Evolutionary conservation across 2,797 vertebrate genomes (phyloP), one percentile per base, ranked within the genome.

Genomic region (Babyrousa celebensis): DNA sequence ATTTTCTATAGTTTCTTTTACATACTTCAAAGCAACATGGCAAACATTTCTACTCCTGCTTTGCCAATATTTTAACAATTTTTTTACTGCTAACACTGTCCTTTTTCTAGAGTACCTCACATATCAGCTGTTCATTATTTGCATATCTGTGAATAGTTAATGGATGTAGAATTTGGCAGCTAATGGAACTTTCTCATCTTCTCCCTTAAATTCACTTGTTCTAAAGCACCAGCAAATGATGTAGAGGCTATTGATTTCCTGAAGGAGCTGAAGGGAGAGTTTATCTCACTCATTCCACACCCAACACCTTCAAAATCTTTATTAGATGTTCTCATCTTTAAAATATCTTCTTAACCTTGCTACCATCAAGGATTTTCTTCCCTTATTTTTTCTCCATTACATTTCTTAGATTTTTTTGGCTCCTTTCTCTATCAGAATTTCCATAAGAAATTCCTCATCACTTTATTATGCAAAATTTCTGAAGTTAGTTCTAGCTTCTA

Each of bases 311-410:
- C 40, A 92, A 48, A 79, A 65, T 63, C 32, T 17, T 54, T 83
- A 23, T 65, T 27, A 78, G 54, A 29, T 65, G 58, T 89, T 16
- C 56, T 63, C 43, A 70, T 40, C 65, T 36, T 79, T 65, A 48
- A 84, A 89, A 70, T 67, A 20, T 96, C 36, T 89, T 14, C 7
- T 72, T 63, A 85, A 27, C 23, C 23, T 96, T 79, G 43, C 21
- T 79, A 65, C 80, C n/a, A 58, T 74, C 21, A 85, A 20, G 27
- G 25, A 85, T 60, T 80, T 79, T 65, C 29, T 74, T 85, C 17
- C 74, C 12, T 58, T 29, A 27, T 65, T 48, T 85, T 78, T 48
- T 32, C 58, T 65, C 15, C 72, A 60, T 4, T 40, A 27, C 4
- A 29, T 29, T 68, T 18, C 62, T 85, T n/a, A 27, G 79, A 36